Conservation (phyloP, 1,140 invertebrate genomes). For the Aphis craccivora region DNA sequence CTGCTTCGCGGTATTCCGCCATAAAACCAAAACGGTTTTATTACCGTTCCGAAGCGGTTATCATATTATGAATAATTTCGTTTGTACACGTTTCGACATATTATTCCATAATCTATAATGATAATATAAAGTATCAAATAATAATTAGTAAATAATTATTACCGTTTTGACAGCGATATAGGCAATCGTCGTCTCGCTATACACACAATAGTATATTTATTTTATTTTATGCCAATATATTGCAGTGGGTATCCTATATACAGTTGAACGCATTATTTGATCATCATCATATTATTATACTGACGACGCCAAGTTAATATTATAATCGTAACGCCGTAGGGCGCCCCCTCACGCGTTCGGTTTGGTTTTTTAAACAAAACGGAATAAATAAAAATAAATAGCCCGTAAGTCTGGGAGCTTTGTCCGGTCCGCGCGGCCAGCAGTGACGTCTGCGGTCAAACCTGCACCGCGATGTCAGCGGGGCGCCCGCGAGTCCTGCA, state of each 20-base stretch:
- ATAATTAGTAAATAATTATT: no score
- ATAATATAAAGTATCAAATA: no score
- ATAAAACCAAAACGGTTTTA: background rate
- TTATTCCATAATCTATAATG: no score
- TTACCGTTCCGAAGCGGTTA: background rate
- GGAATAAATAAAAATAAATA: background rate
- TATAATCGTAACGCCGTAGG: slow-evolving; percentile 17
- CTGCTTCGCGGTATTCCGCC: background rate
- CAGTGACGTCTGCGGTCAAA: background rate
- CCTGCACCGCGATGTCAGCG: background rate
- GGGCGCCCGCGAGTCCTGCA: background rate
- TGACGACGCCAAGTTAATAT: background rate
- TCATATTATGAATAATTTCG: background rate
- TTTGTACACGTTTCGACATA: background rate
- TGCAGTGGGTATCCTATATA: no score
- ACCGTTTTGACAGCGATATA: no score
- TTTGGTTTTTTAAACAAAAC: background rate
- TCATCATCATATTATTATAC: background rate
- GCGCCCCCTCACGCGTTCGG: slow-evolving; percentile 2
- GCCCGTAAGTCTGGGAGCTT: background rate
- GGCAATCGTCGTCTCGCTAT: no score
- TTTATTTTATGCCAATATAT: no score
- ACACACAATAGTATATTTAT: no score
- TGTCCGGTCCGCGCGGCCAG: background rate
- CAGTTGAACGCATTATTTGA: no score